Evolutionary conservation across 2,888 invertebrate species (phyloP), one percentile per base, ranked within the genome.

Genomic region (Leucozona laternaria): DNA sequence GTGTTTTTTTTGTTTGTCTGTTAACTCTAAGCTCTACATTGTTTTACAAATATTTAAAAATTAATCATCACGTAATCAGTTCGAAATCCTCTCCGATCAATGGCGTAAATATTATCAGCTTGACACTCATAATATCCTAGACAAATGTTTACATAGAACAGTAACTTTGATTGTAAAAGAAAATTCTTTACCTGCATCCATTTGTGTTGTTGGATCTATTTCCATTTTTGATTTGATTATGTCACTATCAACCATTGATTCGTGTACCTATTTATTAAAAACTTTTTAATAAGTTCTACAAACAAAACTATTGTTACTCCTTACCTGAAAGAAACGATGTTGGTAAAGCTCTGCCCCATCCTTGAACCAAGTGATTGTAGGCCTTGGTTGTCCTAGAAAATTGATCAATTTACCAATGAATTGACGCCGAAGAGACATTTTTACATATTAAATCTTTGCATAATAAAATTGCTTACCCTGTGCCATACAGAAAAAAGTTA

Each of bases 311-410:
- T 25, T 53, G 4, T 15, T 7, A 25, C 3, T 53, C 8, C 48
- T 45, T 92, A 97, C 97, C 92, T 97, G 97, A 89, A 97, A 93
- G 93, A 97, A 97, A 84, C 96, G 95, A 93, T 98, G 97, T 15
- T 97, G 95, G 90, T 97, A 97, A 89, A 98, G 95, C 93, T 98
- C 98, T n/a, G 96, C 96, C 53, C 98, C 98, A 92, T 98, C 98
- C 92, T 98, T 98, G 91, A 97, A 98, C 98, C 98, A 98, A 22
- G 98, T 98, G 85, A 98, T 97, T 88, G 97, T 96, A 0, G 98
- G 98, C 71, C 97, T 93, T 0, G 98, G 98, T 83, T 92, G 91
- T 17, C 92, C 92, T 95, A 22, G 0, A 45, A 72, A 53, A 43
- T 17, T 13, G 15, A 75, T 37, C 10, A 4, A 37, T 31, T 22